These are phyloP conservation scores for Clepsis dumicolana DNA, from an alignment of 2,888 invertebrate genomes.

Conservation along the genomic window DNA sequence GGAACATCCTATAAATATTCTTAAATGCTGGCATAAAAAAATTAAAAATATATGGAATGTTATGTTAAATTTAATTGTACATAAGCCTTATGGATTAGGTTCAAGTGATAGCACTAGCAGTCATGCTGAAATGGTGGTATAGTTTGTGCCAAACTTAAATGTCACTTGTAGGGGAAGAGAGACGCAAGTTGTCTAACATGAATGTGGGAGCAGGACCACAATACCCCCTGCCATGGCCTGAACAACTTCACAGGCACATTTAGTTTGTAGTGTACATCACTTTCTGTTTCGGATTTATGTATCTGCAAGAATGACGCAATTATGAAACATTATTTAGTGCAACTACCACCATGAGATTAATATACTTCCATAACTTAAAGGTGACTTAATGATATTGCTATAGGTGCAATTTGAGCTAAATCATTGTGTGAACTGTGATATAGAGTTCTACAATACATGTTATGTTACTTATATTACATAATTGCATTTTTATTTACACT, in stretches of 20 bases:
- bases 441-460: neutral
- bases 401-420: neutral
- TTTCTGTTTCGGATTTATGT: too few species aligned
- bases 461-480: neutral
- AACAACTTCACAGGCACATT: too few species aligned
- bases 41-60: neutral
- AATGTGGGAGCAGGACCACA: too few species aligned
- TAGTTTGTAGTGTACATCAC: too few species aligned
- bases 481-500: constrained; percentile 25
- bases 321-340: neutral
- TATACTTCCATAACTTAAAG: neutral
- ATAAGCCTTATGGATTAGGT: neutral
- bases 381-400: neutral
- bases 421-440: constrained; percentile 9
- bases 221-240: too few species aligned
- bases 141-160: neutral
- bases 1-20: neutral
- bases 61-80: neutral
- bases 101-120: neutral
- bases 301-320: too few species aligned
- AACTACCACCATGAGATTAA: neutral
- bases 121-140: neutral
- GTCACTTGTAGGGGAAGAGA: too few species aligned
- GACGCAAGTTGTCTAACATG: too few species aligned
- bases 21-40: neutral